Conservation (phyloP, 2,797 vertebrate genomes). For the Adelosebastes latens region DNA sequence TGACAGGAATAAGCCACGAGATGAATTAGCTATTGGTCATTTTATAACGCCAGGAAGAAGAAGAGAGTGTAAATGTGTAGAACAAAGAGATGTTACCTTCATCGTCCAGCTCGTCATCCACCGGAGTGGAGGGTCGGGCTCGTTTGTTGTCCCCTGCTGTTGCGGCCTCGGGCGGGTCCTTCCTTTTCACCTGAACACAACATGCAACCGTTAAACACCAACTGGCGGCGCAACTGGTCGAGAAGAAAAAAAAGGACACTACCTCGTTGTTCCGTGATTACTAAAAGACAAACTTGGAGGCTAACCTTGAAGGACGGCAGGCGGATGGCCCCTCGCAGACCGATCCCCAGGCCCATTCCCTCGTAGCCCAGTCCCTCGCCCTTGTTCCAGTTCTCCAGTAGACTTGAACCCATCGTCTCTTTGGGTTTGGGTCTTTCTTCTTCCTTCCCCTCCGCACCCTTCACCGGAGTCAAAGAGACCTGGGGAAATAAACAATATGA, state of each 20-base stretch:
- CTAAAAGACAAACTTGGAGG: not conserved
- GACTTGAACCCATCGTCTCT: slow-evolving; percentile 90
- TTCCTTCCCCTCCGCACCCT: slow-evolving; percentile 90
- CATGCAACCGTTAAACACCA: not conserved
- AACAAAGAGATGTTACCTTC: slow-evolving; percentile 84
- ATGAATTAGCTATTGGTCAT: not conserved
- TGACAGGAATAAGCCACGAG: slow-evolving; percentile 16
- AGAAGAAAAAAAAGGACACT: not conserved
- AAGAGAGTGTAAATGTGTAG: not conserved
- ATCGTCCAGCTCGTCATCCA: slow-evolving; percentile 93
- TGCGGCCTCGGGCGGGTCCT: slow-evolving; percentile 92
- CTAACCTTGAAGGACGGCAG: slow-evolving; percentile 96
- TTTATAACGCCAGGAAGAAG: not conserved
- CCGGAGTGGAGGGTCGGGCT: slow-evolving; percentile 91
- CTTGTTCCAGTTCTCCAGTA: slow-evolving; percentile 97
- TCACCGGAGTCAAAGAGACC: slow-evolving; percentile 93
- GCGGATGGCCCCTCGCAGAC: slow-evolving; percentile 93
- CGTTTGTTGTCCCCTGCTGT: slow-evolving; percentile 91
- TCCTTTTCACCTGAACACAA: slow-evolving; percentile 91
- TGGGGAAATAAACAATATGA: slow-evolving; percentile 49
- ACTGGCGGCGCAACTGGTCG: too few species aligned
- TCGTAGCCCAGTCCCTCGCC: slow-evolving; percentile 94
- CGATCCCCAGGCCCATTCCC: slow-evolving; percentile 93
- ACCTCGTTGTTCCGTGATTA: rapidly evolving
- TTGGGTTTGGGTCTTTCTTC: slow-evolving; percentile 94